A percentile compares a stretch with the other conserved stretches of the same genome.
Conservation (phyloP, 2,113 vertebrate genomes). For the Numida meleagris region DNA sequence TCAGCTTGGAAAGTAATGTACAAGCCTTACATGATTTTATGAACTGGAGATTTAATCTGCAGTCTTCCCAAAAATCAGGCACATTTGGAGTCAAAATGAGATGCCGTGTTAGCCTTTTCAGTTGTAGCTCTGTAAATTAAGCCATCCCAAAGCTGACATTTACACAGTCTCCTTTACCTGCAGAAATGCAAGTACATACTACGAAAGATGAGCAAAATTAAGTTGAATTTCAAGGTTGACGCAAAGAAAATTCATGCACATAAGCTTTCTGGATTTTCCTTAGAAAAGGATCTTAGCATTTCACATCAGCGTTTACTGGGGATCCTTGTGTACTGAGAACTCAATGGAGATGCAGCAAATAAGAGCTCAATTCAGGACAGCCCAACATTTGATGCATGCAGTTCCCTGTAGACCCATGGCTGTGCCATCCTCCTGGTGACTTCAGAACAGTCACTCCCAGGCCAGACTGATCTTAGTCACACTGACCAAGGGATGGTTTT, state of each 20-base stretch:
- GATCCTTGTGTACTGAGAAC: background rate
- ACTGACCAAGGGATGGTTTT: background rate
- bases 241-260: background rate
- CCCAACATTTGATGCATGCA: fast-evolving
- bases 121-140: background rate
- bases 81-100: background rate
- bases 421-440: background rate
- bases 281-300: background rate
- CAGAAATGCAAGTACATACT: background rate
- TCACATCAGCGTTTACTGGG: background rate
- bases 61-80: background rate
- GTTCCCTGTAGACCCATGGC: background rate
- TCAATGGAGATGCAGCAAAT: background rate
- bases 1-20: background rate
- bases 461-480: background rate
- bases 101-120: background rate
- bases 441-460: background rate
- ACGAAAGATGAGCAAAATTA: background rate
- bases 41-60: background rate
- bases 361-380: fast-evolving
- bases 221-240: background rate
- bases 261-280: background rate
- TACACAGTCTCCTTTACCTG: background rate
- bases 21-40: background rate
- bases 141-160: background rate